These are phyloP conservation scores for Saimiri boliviensis DNA, from an alignment of 2,113 vertebrate species.

Conservation along the genomic window DNA sequence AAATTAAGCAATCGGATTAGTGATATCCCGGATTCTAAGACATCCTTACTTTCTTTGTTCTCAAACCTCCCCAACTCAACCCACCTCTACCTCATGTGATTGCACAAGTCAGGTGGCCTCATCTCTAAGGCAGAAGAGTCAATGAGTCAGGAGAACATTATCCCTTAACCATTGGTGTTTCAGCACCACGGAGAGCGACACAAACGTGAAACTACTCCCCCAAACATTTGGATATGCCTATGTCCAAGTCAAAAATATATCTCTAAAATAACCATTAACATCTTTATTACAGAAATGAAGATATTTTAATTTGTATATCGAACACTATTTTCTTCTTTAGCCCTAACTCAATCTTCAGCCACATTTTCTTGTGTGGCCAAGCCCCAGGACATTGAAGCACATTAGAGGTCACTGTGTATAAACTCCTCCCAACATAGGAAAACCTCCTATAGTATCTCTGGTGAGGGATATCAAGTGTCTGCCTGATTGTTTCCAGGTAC, in stretches of 20 bases:
- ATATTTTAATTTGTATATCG: background rate
- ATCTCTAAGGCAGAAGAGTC: background rate
- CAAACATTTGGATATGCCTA: background rate
- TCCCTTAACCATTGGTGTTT: background rate
- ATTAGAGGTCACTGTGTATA: background rate
- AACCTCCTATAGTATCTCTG: background rate
- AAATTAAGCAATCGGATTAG: background rate
- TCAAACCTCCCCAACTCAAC: background rate
- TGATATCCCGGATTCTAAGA: background rate
- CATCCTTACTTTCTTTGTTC: background rate
- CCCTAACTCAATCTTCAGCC: background rate
- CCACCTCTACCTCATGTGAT: background rate
- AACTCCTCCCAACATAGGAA: background rate
- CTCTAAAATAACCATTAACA: background rate
- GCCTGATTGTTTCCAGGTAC: background rate
- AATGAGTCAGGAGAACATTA: background rate
- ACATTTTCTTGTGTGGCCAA: background rate
- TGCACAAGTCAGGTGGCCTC: background rate
- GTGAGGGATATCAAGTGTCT: background rate
- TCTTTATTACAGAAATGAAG: conserved; percentile 7
- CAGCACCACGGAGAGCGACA: conserved; percentile 72
- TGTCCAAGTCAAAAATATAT: background rate
- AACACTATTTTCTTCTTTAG: background rate
- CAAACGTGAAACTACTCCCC: fast-evolving
- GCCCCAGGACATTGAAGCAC: background rate